A percentile compares a stretch with the other conserved stretches of the same genome.
Conservation (phyloP, 2,888 invertebrate species). For the Monopis laevigella region DNA sequence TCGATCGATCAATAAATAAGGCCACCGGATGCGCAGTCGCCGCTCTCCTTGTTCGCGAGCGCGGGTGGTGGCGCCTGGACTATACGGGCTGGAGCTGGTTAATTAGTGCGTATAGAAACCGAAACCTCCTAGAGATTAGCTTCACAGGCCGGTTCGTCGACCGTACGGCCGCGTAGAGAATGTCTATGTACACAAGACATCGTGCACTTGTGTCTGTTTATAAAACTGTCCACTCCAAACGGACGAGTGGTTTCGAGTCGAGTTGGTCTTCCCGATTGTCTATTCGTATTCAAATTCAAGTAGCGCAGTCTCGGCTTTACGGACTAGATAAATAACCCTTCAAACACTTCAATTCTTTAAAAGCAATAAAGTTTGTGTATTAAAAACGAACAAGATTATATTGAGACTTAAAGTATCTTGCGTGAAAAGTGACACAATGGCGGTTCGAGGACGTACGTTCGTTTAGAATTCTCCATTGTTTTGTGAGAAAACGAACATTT, state of each 20-base stretch:
- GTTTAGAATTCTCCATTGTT: slow-evolving; percentile 37
- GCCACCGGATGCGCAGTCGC: slow-evolving; percentile 33
- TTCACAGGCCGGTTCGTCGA: slow-evolving; percentile 29
- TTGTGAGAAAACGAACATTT: slow-evolving; percentile 33
- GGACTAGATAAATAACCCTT: slow-evolving; percentile 43
- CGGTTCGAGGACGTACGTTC: slow-evolving; percentile 13
- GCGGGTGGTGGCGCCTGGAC: slow-evolving; percentile 30
- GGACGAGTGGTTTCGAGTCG: slow-evolving; percentile 15
- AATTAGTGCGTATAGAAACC: slow-evolving; percentile 27
- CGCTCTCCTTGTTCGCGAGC: slow-evolving; percentile 31
- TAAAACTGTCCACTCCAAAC: slow-evolving; percentile 61
- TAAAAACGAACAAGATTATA: slow-evolving; percentile 1
- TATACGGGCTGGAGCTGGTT: slow-evolving; percentile 16
- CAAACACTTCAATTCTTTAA: slow-evolving; percentile 14
- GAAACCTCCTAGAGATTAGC: slow-evolving; percentile 28
- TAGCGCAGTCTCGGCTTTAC: slow-evolving; percentile 28
- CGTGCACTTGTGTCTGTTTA: slow-evolving; percentile 52
- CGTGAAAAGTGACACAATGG: slow-evolving; percentile 5
- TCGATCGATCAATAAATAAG: slow-evolving; percentile 31
- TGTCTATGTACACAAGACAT: slow-evolving; percentile 44
- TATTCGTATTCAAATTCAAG: slow-evolving; percentile 37
- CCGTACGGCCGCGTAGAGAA: slow-evolving; percentile 26
- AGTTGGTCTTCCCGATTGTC: slow-evolving; percentile 20
- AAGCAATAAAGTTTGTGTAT: slow-evolving; percentile 1
- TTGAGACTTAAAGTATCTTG: slow-evolving; percentile 1